Percentiles rank a stretch among this genome's conserved stretches.
These are phyloP conservation scores for Tricholauxania praeusta DNA, from an alignment of 2,888 invertebrate genomes.

Conservation along the genomic window DNA sequence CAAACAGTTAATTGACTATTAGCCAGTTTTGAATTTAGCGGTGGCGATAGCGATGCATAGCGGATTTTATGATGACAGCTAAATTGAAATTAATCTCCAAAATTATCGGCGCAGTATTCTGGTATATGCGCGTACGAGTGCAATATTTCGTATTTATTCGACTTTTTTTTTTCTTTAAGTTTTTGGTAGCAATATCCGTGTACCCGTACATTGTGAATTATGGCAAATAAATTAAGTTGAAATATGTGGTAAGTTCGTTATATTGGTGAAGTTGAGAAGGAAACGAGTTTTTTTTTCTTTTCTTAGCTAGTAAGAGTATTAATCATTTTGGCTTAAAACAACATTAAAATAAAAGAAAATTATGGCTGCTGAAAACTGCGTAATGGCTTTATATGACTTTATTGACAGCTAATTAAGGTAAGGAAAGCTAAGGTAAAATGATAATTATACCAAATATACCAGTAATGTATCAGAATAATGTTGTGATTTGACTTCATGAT, in stretches of 20 bases:
- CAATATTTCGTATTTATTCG: too few species aligned
- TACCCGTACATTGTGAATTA: constrained; percentile 9
- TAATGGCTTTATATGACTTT: too few species aligned
- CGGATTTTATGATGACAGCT: constrained; percentile 27
- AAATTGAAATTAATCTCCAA: constrained; percentile 27
- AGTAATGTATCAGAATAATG: too few species aligned
- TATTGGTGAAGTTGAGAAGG: not conserved
- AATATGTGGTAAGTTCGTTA: not conserved
- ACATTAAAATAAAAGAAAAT: too few species aligned
- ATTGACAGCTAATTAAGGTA: too few species aligned
- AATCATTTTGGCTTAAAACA: not conserved
- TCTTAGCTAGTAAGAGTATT: not conserved
- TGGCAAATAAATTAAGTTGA: constrained; percentile 15
- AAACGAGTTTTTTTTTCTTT: not conserved
- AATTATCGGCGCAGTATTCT: not conserved
- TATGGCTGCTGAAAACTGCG: too few species aligned
- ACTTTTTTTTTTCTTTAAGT: not conserved
- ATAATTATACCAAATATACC: too few species aligned
- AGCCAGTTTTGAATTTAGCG: not conserved
- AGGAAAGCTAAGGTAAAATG: too few species aligned
- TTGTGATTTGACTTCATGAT: too few species aligned
- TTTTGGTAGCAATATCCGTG: constrained; percentile 2
- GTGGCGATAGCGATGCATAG: not conserved
- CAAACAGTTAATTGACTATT: constrained; percentile 16
- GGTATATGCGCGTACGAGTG: not conserved